Evolutionary conservation across 2,113 vertebrate species (phyloP).

Genomic region (Ascaphus truei): DNA sequence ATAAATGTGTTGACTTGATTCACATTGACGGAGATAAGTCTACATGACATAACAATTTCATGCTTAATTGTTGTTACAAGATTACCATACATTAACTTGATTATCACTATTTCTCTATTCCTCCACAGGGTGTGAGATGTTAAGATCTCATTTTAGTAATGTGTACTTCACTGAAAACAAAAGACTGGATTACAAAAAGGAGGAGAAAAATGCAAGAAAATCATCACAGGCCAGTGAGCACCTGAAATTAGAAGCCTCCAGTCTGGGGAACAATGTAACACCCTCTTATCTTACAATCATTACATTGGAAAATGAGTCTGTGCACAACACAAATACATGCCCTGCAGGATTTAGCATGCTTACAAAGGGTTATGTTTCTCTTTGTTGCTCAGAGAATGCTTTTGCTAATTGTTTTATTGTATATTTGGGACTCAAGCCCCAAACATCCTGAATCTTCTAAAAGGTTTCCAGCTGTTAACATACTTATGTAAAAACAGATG

Average conservation of each 20-base stretch:
- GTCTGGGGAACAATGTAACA: not conserved
- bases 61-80: too few relatives aligned
- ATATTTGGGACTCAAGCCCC: not conserved
- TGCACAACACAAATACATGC: not conserved
- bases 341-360: too few relatives aligned
- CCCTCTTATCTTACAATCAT: not conserved
- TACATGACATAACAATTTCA: too few relatives aligned
- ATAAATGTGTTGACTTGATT: not conserved
- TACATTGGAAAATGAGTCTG: not conserved
- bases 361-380: not conserved
- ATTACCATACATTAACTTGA: not conserved
- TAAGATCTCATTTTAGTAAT: too few relatives aligned
- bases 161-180: not conserved
- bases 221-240: conserved; percentile 1
- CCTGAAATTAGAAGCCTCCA: not conserved
- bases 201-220: not conserved
- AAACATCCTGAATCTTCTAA: too few relatives aligned
- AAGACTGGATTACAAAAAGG: not conserved
- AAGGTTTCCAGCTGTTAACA: conserved; percentile 8
- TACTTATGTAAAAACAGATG: conserved; percentile 1
- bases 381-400: conserved; percentile 1
- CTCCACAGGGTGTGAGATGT: too few relatives aligned
- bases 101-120: too few relatives aligned
- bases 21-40: too few relatives aligned
- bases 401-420: conserved; percentile 15